Evolutionary conservation across 2,113 vertebrate genomes (phyloP).

Genomic region (Girardinichthys multiradiatus): DNA sequence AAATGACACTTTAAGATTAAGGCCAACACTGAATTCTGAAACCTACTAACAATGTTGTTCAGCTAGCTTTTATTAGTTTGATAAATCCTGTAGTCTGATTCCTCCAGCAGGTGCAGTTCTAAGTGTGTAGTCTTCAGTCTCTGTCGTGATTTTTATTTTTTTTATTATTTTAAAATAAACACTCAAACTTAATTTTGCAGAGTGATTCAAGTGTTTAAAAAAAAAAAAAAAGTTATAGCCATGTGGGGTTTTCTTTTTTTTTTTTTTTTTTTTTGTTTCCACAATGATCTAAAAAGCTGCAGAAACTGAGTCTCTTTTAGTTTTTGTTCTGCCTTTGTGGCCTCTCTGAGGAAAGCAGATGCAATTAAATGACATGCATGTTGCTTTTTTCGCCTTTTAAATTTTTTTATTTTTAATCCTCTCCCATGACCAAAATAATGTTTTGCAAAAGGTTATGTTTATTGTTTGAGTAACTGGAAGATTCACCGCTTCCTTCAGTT

Average conservation of each 20-base stretch:
- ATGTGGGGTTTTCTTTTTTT: too few relatives aligned
- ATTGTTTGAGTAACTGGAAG: constrained; percentile 55
- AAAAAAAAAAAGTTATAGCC: background rate
- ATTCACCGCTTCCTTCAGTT: constrained; percentile 34
- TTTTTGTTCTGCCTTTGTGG: constrained; percentile 20
- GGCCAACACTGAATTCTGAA: too few relatives aligned
- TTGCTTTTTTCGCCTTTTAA: background rate
- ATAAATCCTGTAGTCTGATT: too few relatives aligned
- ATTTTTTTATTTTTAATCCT: constrained; percentile 41
- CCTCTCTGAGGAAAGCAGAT: constrained; percentile 20
- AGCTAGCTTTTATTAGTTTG: too few relatives aligned
- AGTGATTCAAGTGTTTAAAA: background rate
- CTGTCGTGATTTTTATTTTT: too few relatives aligned
- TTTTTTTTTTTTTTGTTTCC: background rate
- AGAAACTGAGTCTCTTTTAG: background rate
- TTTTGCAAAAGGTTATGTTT: constrained; percentile 46
- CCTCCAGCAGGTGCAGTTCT: too few relatives aligned
- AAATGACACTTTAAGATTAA: too few relatives aligned
- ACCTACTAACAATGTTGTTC: too few relatives aligned
- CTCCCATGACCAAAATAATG: constrained; percentile 30
- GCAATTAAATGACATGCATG: constrained; percentile 66
- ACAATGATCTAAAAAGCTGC: background rate
- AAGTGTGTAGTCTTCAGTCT: too few relatives aligned
- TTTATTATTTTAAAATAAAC: too few relatives aligned
- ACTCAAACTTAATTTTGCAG: too few relatives aligned